Conservation (phyloP, 2,888 invertebrate species). For the Polydesmus complanatus region DNA sequence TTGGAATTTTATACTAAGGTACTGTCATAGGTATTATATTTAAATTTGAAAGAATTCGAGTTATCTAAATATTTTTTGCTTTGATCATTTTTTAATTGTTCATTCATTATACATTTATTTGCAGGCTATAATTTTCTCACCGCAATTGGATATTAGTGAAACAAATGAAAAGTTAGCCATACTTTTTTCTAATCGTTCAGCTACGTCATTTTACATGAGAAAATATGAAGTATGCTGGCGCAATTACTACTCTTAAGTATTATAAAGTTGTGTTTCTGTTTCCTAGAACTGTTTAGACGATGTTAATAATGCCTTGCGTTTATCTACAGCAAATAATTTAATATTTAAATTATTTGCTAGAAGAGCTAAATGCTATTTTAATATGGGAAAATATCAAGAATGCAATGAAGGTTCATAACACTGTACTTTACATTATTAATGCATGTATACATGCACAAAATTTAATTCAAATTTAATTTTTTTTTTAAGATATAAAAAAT, state of each 20-base stretch:
- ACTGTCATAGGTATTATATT: too few species aligned
- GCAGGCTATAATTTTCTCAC: not conserved
- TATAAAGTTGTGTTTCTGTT: too few species aligned
- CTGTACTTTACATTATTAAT: too few species aligned
- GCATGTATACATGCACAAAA: too few species aligned
- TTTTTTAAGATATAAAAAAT: too few species aligned
- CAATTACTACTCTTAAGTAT: too few species aligned
- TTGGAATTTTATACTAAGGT: not conserved
- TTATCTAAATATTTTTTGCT: too few species aligned
- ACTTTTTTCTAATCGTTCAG: not conserved
- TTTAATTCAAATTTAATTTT: too few species aligned
- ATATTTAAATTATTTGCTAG: not conserved
- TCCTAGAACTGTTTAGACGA: not conserved
- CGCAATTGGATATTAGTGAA: not conserved
- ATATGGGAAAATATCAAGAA: not conserved
- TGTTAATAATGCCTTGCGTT: not conserved
- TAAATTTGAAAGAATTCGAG: too few species aligned
- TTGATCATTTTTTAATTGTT: too few species aligned
- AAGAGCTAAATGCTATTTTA: not conserved
- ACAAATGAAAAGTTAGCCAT: not conserved
- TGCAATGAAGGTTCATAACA: not conserved
- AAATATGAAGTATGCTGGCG: not conserved
- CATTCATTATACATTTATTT: not conserved
- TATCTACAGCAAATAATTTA: not conserved
- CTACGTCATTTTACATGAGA: not conserved